Conservation (phyloP, 2,797 vertebrate genomes). For the Enteromius afrohamiltoni region DNA sequence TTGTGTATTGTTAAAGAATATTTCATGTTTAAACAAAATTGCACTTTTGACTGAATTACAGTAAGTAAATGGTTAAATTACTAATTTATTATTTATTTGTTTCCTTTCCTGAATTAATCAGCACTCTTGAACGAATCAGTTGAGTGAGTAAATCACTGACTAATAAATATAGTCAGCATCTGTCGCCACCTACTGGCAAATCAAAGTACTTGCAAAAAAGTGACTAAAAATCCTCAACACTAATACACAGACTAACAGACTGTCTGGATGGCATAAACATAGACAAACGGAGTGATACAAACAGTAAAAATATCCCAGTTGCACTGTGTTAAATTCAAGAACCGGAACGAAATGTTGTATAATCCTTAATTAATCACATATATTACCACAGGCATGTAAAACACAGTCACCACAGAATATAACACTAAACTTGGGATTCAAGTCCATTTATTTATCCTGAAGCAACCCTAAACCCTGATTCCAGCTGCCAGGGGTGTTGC, state of each 20-base stretch:
- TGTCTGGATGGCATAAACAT: background rate
- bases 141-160: background rate
- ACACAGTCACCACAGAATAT: background rate
- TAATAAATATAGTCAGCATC: background rate
- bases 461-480: constrained; percentile 42
- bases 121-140: background rate
- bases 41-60: background rate
- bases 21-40: background rate
- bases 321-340: background rate
- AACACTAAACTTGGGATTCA: constrained; percentile 2
- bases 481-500: constrained; percentile 41
- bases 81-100: background rate
- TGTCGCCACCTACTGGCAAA: background rate
- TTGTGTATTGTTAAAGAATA: background rate
- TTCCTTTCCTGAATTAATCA: background rate
- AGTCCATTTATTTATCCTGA: constrained; percentile 12
- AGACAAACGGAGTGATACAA: background rate
- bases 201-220: background rate
- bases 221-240: background rate
- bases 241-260: background rate
- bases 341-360: background rate
- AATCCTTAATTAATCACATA: constrained; percentile 21
- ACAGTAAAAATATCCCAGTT: background rate
- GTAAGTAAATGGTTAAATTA: background rate
- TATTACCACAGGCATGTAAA: constrained; percentile 2